Evolutionary conservation across 2,888 invertebrate species (phyloP).

Genomic region (Yponomeuta sedellus): DNA sequence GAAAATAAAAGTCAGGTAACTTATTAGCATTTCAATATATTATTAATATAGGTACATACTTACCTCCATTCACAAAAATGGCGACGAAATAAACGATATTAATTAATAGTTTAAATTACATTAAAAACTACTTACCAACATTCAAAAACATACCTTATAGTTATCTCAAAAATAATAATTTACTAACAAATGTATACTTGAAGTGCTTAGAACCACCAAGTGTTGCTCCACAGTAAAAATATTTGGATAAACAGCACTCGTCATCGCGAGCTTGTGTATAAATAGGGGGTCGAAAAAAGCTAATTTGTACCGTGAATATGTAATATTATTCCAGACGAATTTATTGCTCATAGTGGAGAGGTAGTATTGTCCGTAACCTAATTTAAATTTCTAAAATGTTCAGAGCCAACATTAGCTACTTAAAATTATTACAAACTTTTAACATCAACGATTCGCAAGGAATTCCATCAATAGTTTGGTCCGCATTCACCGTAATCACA

Average conservation of each 20-base stretch:
- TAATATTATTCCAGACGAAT: background rate
- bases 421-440: background rate
- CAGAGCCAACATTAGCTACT: background rate
- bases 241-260: slow-evolving; percentile 23
- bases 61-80: slow-evolving; percentile 52
- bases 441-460: background rate
- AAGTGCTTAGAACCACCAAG: slow-evolving; percentile 12
- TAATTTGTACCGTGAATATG: background rate
- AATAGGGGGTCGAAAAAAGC: background rate
- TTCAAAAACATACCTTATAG: slow-evolving; percentile 65
- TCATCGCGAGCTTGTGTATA: background rate
- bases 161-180: slow-evolving; percentile 73
- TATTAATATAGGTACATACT: slow-evolving; percentile 60
- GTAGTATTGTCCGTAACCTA: slow-evolving; percentile 11
- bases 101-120: slow-evolving; percentile 67
- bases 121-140: slow-evolving; percentile 71
- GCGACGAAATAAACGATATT: slow-evolving; percentile 45
- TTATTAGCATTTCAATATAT: slow-evolving; percentile 48
- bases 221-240: slow-evolving; percentile 29
- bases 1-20: background rate
- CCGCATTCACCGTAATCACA: background rate
- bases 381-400: slow-evolving; percentile 10
- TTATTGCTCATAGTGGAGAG: slow-evolving; percentile 13
- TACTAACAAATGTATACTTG: slow-evolving; percentile 59
- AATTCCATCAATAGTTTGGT: background rate